Conservation (phyloP, 1,140 invertebrate genomes). For the Lepeophtheirus salmonis region DNA sequence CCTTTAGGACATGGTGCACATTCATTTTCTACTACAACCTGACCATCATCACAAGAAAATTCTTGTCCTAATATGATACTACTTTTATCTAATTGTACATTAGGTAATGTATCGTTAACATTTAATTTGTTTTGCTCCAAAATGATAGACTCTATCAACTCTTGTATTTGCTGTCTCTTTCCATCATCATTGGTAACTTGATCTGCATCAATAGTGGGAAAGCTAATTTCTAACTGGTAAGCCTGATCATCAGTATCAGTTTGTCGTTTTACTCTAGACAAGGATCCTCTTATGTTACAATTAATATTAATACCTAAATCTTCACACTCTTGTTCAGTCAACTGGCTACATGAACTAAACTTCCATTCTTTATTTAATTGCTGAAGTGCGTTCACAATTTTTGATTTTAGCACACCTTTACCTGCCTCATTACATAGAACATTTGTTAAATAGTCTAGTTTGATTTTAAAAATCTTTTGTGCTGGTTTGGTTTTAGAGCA, state of each 20-base stretch:
- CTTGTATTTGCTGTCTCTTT: slow-evolving; percentile 43
- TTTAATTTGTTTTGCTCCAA: slow-evolving; percentile 76
- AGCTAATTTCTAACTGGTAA: slow-evolving; percentile 52
- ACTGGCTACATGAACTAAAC: slow-evolving; percentile 45
- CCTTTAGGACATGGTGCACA: slow-evolving; percentile 82
- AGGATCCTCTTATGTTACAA: slow-evolving; percentile 10
- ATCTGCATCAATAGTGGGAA: slow-evolving; percentile 42
- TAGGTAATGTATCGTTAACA: slow-evolving; percentile 74
- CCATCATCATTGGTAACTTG: slow-evolving; percentile 8
- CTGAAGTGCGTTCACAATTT: slow-evolving; percentile 59
- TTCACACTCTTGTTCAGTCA: slow-evolving; percentile 43
- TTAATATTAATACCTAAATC: slow-evolving; percentile 31
- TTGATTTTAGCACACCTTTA: slow-evolving; percentile 67
- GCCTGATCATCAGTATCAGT: slow-evolving; percentile 42
- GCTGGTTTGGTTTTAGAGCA: slow-evolving; percentile 65
- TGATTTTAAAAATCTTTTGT: slow-evolving; percentile 74
- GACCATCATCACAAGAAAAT: slow-evolving; percentile 70
- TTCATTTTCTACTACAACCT: slow-evolving; percentile 21
- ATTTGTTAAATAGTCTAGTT: slow-evolving; percentile 78
- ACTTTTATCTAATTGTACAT: slow-evolving; percentile 76
- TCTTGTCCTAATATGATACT: slow-evolving; percentile 65
- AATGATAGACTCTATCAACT: slow-evolving; percentile 61
- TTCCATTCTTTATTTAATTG: slow-evolving; percentile 78
- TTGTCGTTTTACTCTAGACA: slow-evolving; percentile 41
- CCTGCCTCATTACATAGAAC: slow-evolving; percentile 83